phyloP scores from a whole-genome alignment of 2,888 invertebrate species.

The Eilema sororculum region DNA sequence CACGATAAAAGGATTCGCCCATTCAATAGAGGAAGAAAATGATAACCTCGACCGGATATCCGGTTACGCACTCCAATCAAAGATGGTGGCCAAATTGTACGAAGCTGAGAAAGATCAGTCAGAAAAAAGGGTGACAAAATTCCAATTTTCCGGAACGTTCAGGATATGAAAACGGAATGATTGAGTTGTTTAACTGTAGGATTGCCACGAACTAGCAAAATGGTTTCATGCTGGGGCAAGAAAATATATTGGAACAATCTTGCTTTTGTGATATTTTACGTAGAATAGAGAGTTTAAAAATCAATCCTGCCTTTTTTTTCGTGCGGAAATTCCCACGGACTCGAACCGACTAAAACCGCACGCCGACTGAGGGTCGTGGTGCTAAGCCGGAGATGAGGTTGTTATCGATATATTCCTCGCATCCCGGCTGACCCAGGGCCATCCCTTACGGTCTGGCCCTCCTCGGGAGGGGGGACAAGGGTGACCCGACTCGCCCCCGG shows the following conservation, averaged over 20 bases:
- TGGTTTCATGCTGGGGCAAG: constrained; percentile 26
- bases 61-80: constrained; percentile 78
- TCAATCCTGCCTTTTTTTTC: too few relatives aligned
- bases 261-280: constrained; percentile 12
- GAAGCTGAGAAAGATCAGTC: constrained; percentile 76
- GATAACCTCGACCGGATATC: constrained; percentile 74
- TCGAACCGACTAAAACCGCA: too few relatives aligned
- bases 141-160: constrained; percentile 74
- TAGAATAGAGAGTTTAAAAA: not conserved
- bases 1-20: constrained; percentile 68
- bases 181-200: constrained; percentile 66
- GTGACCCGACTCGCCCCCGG: too few relatives aligned
- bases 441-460: too few relatives aligned
- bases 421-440: too few relatives aligned
- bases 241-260: constrained; percentile 16
- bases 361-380: too few relatives aligned
- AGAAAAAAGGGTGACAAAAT: constrained; percentile 77
- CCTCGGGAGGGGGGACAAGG: too few relatives aligned
- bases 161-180: constrained; percentile 63
- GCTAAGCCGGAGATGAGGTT: too few relatives aligned
- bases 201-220: constrained; percentile 43
- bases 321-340: too few relatives aligned
- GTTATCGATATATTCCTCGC: too few relatives aligned
- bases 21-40: constrained; percentile 69
- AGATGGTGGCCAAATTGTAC: constrained; percentile 76